Percentiles rank a stretch among this genome's conserved stretches.
Conservation (phyloP, 2,888 invertebrate species). For the Dioctria linearis region DNA sequence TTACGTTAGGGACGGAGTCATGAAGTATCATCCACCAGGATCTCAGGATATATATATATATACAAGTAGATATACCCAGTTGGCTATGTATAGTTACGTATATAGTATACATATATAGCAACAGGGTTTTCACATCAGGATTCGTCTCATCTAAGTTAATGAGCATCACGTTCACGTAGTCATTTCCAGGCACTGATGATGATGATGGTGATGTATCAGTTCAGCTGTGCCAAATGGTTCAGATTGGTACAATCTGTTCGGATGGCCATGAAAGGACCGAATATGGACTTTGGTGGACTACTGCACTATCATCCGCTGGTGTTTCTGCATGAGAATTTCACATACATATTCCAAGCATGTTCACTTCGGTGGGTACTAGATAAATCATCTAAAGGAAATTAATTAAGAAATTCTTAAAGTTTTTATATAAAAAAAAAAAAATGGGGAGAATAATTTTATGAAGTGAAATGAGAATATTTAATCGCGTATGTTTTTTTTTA, state of each 20-base stretch:
- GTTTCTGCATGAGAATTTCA: constrained; percentile 26
- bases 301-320: background rate
- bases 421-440: too few species aligned
- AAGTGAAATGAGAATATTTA: too few species aligned
- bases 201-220: constrained; percentile 54
- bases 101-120: constrained; percentile 13
- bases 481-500: too few species aligned
- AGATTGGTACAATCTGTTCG: constrained; percentile 35
- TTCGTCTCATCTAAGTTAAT: constrained; percentile 52
- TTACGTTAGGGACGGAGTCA: constrained; percentile 48
- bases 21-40: constrained; percentile 44
- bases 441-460: too few species aligned
- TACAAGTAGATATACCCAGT: background rate
- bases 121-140: constrained; percentile 47
- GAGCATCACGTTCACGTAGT: constrained; percentile 54
- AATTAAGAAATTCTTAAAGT: background rate
- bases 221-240: constrained; percentile 52
- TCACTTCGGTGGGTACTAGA: background rate
- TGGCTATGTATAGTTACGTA: background rate
- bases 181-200: constrained; percentile 50
- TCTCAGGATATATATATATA: constrained; percentile 21
- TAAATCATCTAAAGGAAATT: background rate
- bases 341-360: constrained; percentile 48
- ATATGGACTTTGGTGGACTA: constrained; percentile 35
- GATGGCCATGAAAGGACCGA: constrained; percentile 31